Percentiles rank a stretch among this genome's conserved stretches.
phyloP scores from a whole-genome alignment of 2,888 invertebrate species.

The Nemoura dubitans region DNA sequence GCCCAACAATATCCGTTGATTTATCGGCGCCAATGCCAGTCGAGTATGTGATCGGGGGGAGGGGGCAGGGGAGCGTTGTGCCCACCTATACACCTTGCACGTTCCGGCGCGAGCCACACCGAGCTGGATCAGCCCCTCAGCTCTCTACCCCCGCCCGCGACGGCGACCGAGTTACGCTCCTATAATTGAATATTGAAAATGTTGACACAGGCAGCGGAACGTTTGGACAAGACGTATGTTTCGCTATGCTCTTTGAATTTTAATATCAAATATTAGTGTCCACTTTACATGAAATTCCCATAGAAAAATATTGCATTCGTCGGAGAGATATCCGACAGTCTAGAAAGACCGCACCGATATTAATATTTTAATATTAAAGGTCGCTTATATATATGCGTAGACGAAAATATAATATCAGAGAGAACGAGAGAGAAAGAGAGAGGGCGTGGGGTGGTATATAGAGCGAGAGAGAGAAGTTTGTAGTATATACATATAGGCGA shows the following conservation, averaged over 20 bases:
- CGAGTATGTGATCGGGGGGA: not conserved
- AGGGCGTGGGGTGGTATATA: not conserved
- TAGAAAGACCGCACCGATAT: slow-evolving; percentile 12
- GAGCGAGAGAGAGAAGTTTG: not conserved
- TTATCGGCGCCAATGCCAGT: slow-evolving; percentile 21
- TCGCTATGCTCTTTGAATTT: slow-evolving; percentile 41
- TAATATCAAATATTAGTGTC: slow-evolving; percentile 42
- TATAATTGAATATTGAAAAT: slow-evolving; percentile 52
- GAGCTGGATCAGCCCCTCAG: not conserved
- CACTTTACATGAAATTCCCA: slow-evolving; percentile 41
- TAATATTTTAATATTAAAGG: slow-evolving; percentile 12
- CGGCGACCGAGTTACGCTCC: not conserved
- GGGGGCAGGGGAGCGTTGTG: too few relatives aligned
- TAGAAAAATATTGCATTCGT: slow-evolving; percentile 39
- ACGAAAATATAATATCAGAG: not conserved
- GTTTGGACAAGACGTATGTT: slow-evolving; percentile 35
- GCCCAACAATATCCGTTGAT: slow-evolving; percentile 37
- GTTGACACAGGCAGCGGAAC: slow-evolving; percentile 45
- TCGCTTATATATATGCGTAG: not conserved
- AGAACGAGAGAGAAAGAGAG: not conserved
- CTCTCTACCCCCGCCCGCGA: not conserved
- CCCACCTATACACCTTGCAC: not conserved
- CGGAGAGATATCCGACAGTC: not conserved
- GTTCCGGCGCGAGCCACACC: not conserved
- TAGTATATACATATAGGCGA: not conserved